These are phyloP conservation scores for Tichodroma muraria DNA, from an alignment of 2,113 vertebrate genomes.

Conservation along the genomic window DNA sequence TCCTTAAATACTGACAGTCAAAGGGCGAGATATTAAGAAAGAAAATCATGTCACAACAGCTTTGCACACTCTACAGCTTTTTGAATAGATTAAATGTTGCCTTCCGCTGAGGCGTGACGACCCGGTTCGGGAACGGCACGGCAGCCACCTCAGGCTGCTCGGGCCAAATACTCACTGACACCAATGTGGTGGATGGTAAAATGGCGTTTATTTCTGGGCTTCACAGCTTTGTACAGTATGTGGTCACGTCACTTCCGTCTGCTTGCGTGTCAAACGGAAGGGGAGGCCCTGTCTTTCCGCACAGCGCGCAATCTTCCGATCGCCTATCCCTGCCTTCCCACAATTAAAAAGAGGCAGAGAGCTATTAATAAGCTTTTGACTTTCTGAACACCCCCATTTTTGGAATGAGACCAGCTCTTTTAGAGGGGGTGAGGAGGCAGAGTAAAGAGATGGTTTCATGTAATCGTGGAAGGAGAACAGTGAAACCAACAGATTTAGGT, in stretches of 20 bases:
- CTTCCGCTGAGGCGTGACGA: no score
- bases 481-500: neutral
- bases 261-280: no score
- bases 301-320: no score
- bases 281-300: no score
- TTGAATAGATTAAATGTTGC: neutral
- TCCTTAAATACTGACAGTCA: neutral
- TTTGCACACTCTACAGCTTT: conserved; percentile 1
- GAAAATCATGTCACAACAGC: conserved; percentile 17
- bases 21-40: conserved; percentile 5
- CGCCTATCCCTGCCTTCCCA: no score
- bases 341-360: neutral
- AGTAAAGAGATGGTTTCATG: neutral
- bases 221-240: no score
- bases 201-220: no score
- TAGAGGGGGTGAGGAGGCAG: neutral
- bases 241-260: no score
- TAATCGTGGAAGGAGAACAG: neutral
- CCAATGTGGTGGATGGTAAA: no score
- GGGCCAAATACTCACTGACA: no score
- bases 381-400: neutral
- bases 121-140: no score
- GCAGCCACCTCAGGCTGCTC: no score
- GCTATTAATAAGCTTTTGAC: conserved; percentile 32
- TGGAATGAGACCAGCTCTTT: neutral